Percentiles rank a stretch among this genome's conserved stretches.
Evolutionary conservation across 1,140 invertebrate genomes (phyloP).

Genomic region (Probaryconus sp.): DNA sequence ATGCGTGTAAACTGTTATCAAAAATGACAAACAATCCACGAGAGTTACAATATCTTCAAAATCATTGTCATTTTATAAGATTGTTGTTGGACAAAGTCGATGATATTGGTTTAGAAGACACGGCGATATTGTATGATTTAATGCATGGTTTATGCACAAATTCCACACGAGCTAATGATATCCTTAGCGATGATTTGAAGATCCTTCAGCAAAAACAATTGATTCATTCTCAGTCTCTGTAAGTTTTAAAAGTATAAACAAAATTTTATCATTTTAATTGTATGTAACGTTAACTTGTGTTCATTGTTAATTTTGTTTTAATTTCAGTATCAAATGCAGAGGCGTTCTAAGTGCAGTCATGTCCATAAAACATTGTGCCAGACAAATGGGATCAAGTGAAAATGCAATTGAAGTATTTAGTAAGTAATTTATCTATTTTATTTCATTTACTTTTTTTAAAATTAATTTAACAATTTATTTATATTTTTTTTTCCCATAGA

Average conservation of each 20-base stretch:
- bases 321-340: constrained; percentile 74
- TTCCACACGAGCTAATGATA: constrained; percentile 71
- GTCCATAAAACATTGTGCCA: constrained; percentile 76
- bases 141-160: constrained; percentile 78
- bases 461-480: constrained; percentile 15
- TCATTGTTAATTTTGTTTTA: background rate
- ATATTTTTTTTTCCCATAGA: constrained; percentile 64
- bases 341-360: constrained; percentile 77
- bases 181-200: constrained; percentile 81
- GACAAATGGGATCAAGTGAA: constrained; percentile 61
- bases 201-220: constrained; percentile 82
- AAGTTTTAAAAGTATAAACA: no score
- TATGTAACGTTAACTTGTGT: background rate
- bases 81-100: constrained; percentile 80
- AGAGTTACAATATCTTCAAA: constrained; percentile 68
- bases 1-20: constrained; percentile 66
- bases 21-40: constrained; percentile 67
- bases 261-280: background rate
- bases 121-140: constrained; percentile 79
- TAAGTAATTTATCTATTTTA: constrained; percentile 52
- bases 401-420: constrained; percentile 68
- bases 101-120: constrained; percentile 80
- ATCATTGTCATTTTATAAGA: constrained; percentile 74
- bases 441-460: no score
- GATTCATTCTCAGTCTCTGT: constrained; percentile 76